A percentile compares a stretch with the other conserved stretches of the same genome.
phyloP scores from a whole-genome alignment of 2,888 invertebrate species.

The Hipparchia sbordonii region DNA sequence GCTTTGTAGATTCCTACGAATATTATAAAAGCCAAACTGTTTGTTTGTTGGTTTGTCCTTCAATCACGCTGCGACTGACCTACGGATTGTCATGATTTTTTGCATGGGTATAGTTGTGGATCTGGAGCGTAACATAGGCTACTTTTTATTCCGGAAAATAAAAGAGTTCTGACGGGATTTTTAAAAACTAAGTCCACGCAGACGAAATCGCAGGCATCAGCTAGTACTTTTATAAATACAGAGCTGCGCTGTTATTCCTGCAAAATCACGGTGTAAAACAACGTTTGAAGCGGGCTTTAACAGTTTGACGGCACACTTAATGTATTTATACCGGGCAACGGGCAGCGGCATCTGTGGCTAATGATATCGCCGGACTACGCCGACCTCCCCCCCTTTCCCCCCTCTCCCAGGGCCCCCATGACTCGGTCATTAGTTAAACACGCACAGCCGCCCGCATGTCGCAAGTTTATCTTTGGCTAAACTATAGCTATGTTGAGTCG shows the following conservation, averaged over 20 bases:
- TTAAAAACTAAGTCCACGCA: too few relatives aligned
- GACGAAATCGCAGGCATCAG: background rate
- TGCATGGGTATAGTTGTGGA: too few relatives aligned
- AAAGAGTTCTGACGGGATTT: too few relatives aligned
- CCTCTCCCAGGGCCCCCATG: constrained; percentile 60
- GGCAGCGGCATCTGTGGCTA: constrained; percentile 81
- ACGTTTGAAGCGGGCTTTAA: constrained; percentile 68
- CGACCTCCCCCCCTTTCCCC: constrained; percentile 43
- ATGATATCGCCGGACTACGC: constrained; percentile 75
- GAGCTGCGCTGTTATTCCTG: constrained; percentile 23
- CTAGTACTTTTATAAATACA: constrained; percentile 23
- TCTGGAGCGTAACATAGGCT: too few relatives aligned
- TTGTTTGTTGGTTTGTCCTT: too few relatives aligned
- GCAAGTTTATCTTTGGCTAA: constrained; percentile 81
- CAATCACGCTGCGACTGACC: too few relatives aligned
- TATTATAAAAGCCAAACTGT: too few relatives aligned
- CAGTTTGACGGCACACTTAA: constrained; percentile 80
- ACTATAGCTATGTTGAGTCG: constrained; percentile 80
- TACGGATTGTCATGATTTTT: too few relatives aligned
- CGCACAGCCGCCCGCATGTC: constrained; percentile 81
- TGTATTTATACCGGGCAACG: constrained; percentile 79
- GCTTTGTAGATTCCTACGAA: too few relatives aligned
- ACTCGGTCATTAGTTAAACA: constrained; percentile 83
- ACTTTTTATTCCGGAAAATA: too few relatives aligned
- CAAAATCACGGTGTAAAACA: constrained; percentile 51